Base-by-base conservation (phyloP, 1,140 invertebrate species). In the Cotesia vestalis region DNA sequence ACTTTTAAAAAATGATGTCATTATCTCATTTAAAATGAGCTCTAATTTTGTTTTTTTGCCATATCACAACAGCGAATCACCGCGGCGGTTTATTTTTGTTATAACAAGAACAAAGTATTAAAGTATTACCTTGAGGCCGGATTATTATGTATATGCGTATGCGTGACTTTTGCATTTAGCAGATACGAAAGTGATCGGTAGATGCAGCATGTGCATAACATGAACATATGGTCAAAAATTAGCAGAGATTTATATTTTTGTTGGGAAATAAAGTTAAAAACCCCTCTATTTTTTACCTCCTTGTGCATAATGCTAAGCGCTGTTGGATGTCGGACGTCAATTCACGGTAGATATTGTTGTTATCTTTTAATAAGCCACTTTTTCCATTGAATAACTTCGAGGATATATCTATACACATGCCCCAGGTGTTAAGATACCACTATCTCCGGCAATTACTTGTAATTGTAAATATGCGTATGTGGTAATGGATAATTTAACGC, bases 151-250 rank as follows among this genome's bases (percentile, higher is more conserved):
- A 59, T 63, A 73, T 11, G 52, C 52, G 63, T 63, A 73, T 77
- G 77, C 78, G 78, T 79, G 78, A 79, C 76, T 72, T 51, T 57
- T 55, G 72, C 75, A 72, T 79, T 79, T 79, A 77, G 71, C 62
- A 70, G 53, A 74, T 35, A 61, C 57, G 66, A 55, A 59, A 70
- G 53, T 62, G 67, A 71, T 62, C 60, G 60, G 64, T 71, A 75
- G 66, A 71, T 74, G 77, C 67, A 55, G 63, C 61, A 69, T 64
- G 60, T 59, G 72, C 59, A 38, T 52, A 51, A 40, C 67, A 57
- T n/a, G 35, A 69, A 69, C 72, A 63, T 64, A 62, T 66, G 63
- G 51, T 64, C 34, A 46, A 67, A 67, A 53, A 67, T 52, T 59
- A 5, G n/a, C 14, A 9, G 51, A 34, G 8, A 9, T 12, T 55